These are phyloP conservation scores for Scaptomyza reducta DNA, from an alignment of 2,888 invertebrate species.

Conservation along the genomic window DNA sequence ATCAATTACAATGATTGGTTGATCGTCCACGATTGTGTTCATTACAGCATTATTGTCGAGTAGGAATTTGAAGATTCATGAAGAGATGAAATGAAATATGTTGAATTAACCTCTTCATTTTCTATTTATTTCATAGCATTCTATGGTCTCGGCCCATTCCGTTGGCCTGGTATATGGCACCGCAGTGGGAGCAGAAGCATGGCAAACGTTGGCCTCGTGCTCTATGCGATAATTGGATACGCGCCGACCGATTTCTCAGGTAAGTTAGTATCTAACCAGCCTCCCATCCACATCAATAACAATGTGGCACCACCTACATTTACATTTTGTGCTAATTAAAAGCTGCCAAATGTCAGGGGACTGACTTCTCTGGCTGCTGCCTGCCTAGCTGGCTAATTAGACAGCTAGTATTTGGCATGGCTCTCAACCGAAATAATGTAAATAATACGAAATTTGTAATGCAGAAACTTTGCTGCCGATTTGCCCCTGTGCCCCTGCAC, in stretches of 20 bases:
- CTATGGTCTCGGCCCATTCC: constrained; percentile 97
- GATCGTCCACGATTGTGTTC: background rate
- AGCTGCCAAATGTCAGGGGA: constrained; percentile 30
- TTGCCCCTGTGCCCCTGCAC: constrained; percentile 96
- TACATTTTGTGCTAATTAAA: constrained; percentile 65
- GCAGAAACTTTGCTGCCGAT: constrained; percentile 93
- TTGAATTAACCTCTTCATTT: background rate
- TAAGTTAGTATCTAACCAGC: constrained; percentile 55
- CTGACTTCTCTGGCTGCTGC: constrained; percentile 1
- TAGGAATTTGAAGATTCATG: background rate
- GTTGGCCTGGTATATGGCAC: constrained; percentile 95
- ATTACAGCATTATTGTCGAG: background rate
- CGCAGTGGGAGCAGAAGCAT: constrained; percentile 93
- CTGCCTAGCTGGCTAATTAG: constrained; percentile 52
- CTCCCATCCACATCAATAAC: background rate
- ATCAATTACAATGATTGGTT: background rate
- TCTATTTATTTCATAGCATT: constrained; percentile 83
- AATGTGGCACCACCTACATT: constrained; percentile 29
- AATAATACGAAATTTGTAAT: constrained; percentile 40
- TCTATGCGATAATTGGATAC: constrained; percentile 96
- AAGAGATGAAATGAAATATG: too few relatives aligned
- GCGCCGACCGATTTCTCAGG: constrained; percentile 90
- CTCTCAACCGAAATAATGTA: constrained; percentile 11
- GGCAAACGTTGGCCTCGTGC: constrained; percentile 93
- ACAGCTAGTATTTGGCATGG: constrained; percentile 5